Evolutionary conservation across 2,797 vertebrate genomes (phyloP), one percentile per base, ranked within the genome.

Genomic region (Gallinago solitaria): DNA sequence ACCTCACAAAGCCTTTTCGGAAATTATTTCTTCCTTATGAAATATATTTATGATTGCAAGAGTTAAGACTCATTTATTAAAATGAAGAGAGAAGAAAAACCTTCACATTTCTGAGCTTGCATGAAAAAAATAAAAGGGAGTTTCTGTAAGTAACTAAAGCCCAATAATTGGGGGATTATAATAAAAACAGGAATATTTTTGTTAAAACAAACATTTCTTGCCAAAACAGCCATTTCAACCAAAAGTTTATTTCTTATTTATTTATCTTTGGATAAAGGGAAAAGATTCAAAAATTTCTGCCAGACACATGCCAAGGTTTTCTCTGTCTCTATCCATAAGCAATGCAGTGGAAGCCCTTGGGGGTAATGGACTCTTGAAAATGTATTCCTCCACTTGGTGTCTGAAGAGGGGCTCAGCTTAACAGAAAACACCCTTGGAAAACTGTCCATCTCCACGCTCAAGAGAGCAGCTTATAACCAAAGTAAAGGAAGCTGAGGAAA

Each of bases 171-270:
- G 35, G 27, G 16, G 27, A 90, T 77, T 78, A 54, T 78, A 78
- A 61, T 32, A 75, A 86, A 81, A 91, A 53, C 41, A 71, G 39
- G 76, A 84, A 88, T 25, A 23, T 73, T 85, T 78, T 61, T 81
- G 20, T 85, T 79, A 41, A 83, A 86, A 75, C 57, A 75, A 85
- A 51, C 24, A 9, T 37, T 70, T 89, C 80, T 88, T 83, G 57
- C 88, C 91, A 83, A 86, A 93, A 89, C 32, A 78, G 69, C 33
- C 67, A 37, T 75, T 85, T 78, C 71, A 75, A 93, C 81, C 67
- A 83, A 67, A 65, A 41, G 71, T 61, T 91, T 77, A n/a, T 79
- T 86, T 88, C 51, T 70, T 65, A 74, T 86, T 82, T 78, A 79
- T 91, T 74, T 88, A 43, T 67, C 47, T 47, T 78, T 47, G 33